Conservation (phyloP, 2,797 vertebrate genomes). For the Atherinosoma microstoma region DNA sequence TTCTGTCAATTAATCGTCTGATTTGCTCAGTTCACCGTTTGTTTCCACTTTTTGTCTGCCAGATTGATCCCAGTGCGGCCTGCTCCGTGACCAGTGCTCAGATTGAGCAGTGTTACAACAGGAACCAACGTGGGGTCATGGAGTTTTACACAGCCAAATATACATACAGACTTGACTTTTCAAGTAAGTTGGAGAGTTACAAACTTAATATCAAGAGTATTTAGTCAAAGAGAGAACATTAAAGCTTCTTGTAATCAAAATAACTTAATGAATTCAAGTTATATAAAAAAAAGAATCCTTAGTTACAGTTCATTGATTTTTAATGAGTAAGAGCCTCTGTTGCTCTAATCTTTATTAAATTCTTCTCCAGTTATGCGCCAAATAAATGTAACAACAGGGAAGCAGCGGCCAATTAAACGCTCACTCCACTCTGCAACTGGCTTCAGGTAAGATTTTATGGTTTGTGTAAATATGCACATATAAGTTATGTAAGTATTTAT, state of each 20-base stretch:
- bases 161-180: constrained; percentile 93
- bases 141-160: constrained; percentile 95
- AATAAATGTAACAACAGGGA: constrained; percentile 92
- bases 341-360: constrained; percentile 11
- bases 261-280: not conserved
- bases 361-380: constrained; percentile 91
- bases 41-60: constrained; percentile 2
- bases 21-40: not conserved
- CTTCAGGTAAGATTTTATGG: constrained; percentile 87
- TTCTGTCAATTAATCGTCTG: not conserved
- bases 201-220: not conserved
- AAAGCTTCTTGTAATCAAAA: not conserved
- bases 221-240: not conserved
- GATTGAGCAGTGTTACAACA: constrained; percentile 92
- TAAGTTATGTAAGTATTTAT: not conserved
- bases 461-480: not conserved
- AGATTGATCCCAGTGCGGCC: constrained; percentile 91
- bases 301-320: not conserved
- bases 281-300: not conserved
- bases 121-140: constrained; percentile 89
- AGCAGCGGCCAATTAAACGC: constrained; percentile 93
- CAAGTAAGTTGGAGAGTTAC: constrained; percentile 79
- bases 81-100: constrained; percentile 94
- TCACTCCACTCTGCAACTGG: constrained; percentile 92
- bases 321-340: constrained; percentile 37